Evolutionary conservation across 2,113 vertebrate species (phyloP).

Genomic region (Pseudorectes ferrugineus): DNA sequence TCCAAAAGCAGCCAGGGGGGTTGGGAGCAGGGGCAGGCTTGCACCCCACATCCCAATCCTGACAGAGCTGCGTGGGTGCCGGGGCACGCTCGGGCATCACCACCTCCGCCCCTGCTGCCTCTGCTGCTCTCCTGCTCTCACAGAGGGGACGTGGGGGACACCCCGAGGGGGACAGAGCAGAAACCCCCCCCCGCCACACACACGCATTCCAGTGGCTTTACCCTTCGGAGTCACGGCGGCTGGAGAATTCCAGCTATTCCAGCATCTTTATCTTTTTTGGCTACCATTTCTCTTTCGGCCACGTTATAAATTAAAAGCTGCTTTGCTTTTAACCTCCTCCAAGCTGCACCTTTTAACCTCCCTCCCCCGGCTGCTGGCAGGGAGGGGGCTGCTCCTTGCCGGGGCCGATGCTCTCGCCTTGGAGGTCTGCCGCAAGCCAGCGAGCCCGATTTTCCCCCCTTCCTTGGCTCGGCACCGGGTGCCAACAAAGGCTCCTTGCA

Average conservation of each 20-base stretch:
- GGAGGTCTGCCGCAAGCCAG: constrained; percentile 17
- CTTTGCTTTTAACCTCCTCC: constrained; percentile 51
- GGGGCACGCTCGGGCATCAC: fast-evolving
- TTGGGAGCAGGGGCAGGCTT: background rate
- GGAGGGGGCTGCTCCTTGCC: background rate
- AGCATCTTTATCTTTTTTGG: constrained; percentile 58
- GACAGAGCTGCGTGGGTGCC: fast-evolving
- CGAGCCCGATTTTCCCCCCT: background rate
- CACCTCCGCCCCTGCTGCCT: background rate
- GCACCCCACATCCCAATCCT: background rate
- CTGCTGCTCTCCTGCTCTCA: background rate
- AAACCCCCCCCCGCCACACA: background rate
- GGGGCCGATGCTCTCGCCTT: background rate
- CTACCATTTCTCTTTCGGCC: constrained; percentile 34
- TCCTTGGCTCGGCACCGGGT: background rate
- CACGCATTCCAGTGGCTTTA: constrained; percentile 51
- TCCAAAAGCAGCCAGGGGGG: fast-evolving
- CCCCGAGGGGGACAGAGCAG: background rate
- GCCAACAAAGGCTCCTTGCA: constrained; percentile 59
- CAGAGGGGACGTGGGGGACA: background rate
- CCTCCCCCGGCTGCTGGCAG: background rate
- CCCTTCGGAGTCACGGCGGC: constrained; percentile 28
- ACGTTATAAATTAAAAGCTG: constrained; percentile 53
- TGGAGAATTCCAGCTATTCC: constrained; percentile 67
- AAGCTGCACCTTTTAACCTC: constrained; percentile 49